These are phyloP conservation scores for Chymomyza fuscimana DNA, from an alignment of 2,888 invertebrate species.

Conservation along the genomic window DNA sequence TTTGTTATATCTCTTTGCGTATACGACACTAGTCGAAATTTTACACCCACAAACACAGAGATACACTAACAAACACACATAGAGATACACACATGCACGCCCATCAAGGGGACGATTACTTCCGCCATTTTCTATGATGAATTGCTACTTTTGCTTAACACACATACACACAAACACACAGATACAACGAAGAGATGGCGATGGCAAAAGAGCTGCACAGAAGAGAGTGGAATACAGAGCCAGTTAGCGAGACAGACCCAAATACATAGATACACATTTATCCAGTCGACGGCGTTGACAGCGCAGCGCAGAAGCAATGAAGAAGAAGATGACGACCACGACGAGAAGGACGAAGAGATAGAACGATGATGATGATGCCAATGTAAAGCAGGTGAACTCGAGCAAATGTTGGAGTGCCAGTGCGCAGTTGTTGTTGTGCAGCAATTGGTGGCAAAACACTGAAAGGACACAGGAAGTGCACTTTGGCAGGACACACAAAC, in stretches of 20 bases:
- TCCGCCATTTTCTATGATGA: slow-evolving; percentile 79
- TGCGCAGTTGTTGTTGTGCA: slow-evolving; percentile 36
- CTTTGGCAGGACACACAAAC: slow-evolving; percentile 43
- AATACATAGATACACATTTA: slow-evolving; percentile 60
- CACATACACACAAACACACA: slow-evolving; percentile 18
- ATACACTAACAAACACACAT: slow-evolving; percentile 22
- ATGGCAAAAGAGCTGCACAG: slow-evolving; percentile 56
- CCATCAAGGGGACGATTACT: slow-evolving; percentile 67
- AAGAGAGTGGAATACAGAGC: slow-evolving; percentile 40
- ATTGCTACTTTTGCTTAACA: slow-evolving; percentile 73
- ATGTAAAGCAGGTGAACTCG: slow-evolving; percentile 68
- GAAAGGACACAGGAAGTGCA: slow-evolving; percentile 68
- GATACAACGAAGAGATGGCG: not conserved
- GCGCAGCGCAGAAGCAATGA: not conserved
- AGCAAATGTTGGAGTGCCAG: slow-evolving; percentile 34
- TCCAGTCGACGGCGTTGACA: slow-evolving; percentile 69
- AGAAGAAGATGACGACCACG: not conserved
- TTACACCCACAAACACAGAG: slow-evolving; percentile 29
- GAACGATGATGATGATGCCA: slow-evolving; percentile 18
- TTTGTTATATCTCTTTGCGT: not conserved
- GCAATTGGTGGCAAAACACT: slow-evolving; percentile 63
- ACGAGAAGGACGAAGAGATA: slow-evolving; percentile 1
- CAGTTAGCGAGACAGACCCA: slow-evolving; percentile 44
- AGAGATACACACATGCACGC: slow-evolving; percentile 40
- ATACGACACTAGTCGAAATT: slow-evolving; percentile 14